Base-by-base conservation (phyloP, 2,888 invertebrate species). In the Drosophila atroscutellata region DNA sequence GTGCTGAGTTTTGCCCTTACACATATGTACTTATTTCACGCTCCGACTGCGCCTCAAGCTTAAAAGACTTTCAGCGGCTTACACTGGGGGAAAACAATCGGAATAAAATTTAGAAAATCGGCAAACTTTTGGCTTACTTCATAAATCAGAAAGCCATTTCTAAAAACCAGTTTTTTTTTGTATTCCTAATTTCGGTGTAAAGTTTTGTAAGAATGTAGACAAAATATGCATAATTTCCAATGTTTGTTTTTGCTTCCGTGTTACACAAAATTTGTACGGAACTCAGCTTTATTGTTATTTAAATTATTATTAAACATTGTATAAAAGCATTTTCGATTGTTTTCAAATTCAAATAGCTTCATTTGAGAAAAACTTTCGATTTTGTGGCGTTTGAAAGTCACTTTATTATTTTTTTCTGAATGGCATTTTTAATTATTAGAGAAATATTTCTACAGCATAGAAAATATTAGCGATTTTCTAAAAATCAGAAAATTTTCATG, bases 11-110 rank as follows among this genome's bases (percentile, higher is more conserved):
- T 15, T 26, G 7, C 45, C 45, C 15, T 45, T 24, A 24, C 26
- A 28, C 24, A 32, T n/a, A n/a, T 28, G n/a, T 18, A 52, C 50
- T 64, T 28, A 36, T 42, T 63, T 69, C 56, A 75, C 63, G 67
- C 75, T 67, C 37, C 56, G 65, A 28, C 66, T 62, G 34, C 36
- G 18, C 18, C 36, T 54, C 24, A 51, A 62, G 66, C 37, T 49
- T 5, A 34, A 45, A 58, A 42, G 3, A 32, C 20, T 45, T 62
- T 59, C 37, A 51, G 24, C 24, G 15, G 45, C 8, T 15, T 24
- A 24, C 45, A 45, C 45, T 45, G 4, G 8, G 7, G 3, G 24
- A 45, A 45, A 24, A 45, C 2, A 8, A 24, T 24, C 15, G 15
- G 1, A 24, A 15, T 45, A 2, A 3, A 24, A 7, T 7, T 3